Percentiles rank a stretch among this genome's conserved stretches.
Evolutionary conservation across 2,797 vertebrate species (phyloP).

Genomic region (Rhinophrynus dorsalis): DNA sequence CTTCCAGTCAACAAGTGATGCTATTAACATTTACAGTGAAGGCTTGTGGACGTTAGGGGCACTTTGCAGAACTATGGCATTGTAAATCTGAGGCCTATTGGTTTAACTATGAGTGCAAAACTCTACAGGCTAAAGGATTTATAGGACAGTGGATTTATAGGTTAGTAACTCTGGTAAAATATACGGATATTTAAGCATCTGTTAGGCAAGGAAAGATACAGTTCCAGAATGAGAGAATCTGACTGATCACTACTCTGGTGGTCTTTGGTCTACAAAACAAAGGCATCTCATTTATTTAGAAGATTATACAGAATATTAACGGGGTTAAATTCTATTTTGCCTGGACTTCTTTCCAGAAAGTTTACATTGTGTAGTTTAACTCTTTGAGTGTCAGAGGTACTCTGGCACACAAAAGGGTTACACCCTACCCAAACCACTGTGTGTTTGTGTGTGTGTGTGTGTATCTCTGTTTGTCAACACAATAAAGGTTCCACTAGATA

Average conservation of each 20-base stretch:
- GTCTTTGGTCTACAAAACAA: neutral
- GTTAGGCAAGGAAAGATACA: neutral
- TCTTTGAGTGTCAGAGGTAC: no score
- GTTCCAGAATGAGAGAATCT: neutral
- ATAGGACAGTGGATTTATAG: neutral
- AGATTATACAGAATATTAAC: no score
- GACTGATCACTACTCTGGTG: neutral
- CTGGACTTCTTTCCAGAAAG: no score
- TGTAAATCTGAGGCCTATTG: constrained; percentile 36
- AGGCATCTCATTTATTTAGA: no score
- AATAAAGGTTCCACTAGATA: no score
- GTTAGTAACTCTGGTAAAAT: no score
- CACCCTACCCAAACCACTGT: no score
- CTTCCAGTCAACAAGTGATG: constrained; percentile 22
- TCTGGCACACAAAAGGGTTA: no score
- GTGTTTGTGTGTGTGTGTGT: no score
- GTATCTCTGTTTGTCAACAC: no score
- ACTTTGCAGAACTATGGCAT: constrained; percentile 20
- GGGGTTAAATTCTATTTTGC: no score
- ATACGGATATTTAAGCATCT: neutral
- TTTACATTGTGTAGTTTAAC: no score
- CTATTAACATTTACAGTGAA: constrained; percentile 43
- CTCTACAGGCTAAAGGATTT: neutral
- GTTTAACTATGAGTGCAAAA: neutral
- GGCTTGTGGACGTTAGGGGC: constrained; percentile 40